A percentile compares a stretch with the other conserved stretches of the same genome.
phyloP scores from a whole-genome alignment of 2,797 vertebrate species.

The Muraenolepis orangiensis region DNA sequence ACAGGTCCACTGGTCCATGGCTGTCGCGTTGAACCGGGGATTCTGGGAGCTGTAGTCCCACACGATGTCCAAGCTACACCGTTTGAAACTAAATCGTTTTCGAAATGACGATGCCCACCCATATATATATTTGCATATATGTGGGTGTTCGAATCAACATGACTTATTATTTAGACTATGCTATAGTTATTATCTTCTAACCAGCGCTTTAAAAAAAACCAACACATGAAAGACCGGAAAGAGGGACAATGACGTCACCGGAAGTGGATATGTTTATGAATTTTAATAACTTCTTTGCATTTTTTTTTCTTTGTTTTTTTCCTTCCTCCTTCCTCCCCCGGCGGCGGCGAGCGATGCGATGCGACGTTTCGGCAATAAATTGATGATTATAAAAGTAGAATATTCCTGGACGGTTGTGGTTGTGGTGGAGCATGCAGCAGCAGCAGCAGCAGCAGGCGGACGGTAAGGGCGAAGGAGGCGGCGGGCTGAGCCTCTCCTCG shows the following conservation, averaged over 20 bases:
- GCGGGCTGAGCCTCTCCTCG: neutral
- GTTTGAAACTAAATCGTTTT: neutral
- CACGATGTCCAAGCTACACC: too few species aligned
- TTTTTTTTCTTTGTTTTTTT: conserved; percentile 22
- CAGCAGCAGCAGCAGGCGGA: too few species aligned
- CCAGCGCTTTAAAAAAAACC: neutral
- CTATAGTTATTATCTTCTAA: neutral
- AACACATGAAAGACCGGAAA: neutral
- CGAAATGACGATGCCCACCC: neutral
- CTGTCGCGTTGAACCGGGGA: neutral
- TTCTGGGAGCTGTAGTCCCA: conserved; percentile 48
- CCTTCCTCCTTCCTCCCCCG: too few species aligned
- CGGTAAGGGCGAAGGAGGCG: neutral
- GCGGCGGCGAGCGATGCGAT: neutral
- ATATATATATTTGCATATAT: neutral
- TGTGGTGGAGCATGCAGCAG: neutral
- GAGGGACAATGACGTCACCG: conserved; percentile 17
- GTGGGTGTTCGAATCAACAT: neutral
- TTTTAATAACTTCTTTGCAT: conserved; percentile 52
- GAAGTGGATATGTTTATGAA: conserved; percentile 40
- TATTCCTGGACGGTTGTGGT: neutral
- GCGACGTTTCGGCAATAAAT: neutral
- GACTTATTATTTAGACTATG: neutral
- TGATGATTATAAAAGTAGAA: neutral
- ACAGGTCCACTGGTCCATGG: neutral